Conservation (phyloP, 2,797 vertebrate genomes). For the Chiloscyllium punctatum region DNA sequence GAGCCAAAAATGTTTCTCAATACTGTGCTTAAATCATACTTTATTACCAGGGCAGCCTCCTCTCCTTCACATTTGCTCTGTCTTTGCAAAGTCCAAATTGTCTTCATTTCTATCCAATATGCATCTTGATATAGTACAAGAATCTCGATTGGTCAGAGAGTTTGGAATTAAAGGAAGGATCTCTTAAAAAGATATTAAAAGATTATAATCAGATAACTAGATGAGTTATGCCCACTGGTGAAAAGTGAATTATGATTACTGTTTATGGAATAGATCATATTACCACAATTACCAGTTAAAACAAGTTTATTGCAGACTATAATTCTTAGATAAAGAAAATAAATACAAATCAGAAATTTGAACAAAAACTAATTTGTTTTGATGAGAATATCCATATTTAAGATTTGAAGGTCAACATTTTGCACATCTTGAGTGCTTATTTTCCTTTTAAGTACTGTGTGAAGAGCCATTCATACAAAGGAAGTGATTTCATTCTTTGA, state of each 20-base stretch:
- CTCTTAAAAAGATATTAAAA: neutral
- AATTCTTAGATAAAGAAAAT: neutral
- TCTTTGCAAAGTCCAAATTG: neutral
- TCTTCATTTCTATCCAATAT: neutral
- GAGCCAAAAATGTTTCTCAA: neutral
- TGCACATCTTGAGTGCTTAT: neutral
- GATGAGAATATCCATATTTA: neutral
- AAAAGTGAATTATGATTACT: neutral
- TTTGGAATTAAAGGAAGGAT: neutral
- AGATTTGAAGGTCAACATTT: neutral
- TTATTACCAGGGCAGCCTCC: neutral
- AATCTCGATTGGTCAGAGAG: neutral
- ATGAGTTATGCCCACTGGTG: neutral
- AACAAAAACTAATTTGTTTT: neutral
- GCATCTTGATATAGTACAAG: neutral
- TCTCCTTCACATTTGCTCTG: neutral
- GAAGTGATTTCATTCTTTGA: constrained; percentile 32
- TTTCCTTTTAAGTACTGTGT: constrained; percentile 16
- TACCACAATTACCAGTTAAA: neutral
- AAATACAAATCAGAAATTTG: neutral
- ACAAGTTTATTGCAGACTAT: too few relatives aligned
- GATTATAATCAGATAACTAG: neutral
- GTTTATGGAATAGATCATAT: neutral
- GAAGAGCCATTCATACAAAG: constrained; percentile 9
- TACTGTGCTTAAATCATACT: neutral